phyloP scores from a whole-genome alignment of 2,888 invertebrate genomes.

The Tipula unca region DNA sequence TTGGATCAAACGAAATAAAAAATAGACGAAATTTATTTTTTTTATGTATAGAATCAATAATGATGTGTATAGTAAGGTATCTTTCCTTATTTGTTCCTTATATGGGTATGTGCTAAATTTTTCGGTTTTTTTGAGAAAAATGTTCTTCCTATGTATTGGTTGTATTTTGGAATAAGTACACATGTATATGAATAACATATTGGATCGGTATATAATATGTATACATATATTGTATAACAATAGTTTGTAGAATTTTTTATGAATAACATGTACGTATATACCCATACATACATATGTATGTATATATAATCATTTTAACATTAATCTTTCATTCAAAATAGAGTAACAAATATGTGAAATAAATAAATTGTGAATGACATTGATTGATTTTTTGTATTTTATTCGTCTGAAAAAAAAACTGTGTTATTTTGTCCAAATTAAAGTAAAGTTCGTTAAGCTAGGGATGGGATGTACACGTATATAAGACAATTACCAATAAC shows the following conservation, averaged over 20 bases:
- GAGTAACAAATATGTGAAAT: not conserved
- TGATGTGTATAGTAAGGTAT: conserved; percentile 1
- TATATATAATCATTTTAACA: not conserved
- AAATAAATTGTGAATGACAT: not conserved
- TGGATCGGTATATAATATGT: not conserved
- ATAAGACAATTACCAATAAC: not conserved
- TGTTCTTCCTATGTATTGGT: not conserved
- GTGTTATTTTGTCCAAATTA: not conserved
- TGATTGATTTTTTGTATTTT: not conserved
- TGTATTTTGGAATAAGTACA: not conserved
- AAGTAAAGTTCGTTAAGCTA: not conserved
- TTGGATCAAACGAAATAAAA: not conserved
- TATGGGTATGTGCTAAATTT: not conserved
- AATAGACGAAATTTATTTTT: not conserved
- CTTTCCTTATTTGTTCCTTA: not conserved
- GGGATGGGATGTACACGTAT: not conserved
- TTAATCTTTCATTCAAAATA: not conserved
- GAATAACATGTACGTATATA: not conserved
- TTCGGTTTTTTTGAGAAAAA: not conserved
- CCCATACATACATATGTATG: too few relatives aligned
- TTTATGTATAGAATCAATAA: not conserved
- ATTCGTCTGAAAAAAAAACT: not conserved
- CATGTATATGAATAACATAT: not conserved
- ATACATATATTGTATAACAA: not conserved
- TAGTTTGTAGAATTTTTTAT: not conserved